A percentile compares a stretch with the other conserved stretches of the same genome.
phyloP scores from a whole-genome alignment of 2,113 vertebrate species.

The Cyphomyrus plagiostoma region DNA sequence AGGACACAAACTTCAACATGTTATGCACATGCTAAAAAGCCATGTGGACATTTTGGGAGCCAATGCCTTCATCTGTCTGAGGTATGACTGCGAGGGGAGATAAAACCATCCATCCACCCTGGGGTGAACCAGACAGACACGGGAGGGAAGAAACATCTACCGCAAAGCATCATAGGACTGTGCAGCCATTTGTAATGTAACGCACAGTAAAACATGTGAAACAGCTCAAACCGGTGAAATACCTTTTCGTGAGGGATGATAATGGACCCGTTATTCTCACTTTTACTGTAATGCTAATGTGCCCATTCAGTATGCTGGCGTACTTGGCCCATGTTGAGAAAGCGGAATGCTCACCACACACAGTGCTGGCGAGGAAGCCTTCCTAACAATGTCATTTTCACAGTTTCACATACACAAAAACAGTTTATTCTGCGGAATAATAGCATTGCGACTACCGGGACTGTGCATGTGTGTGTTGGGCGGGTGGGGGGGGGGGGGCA shows the following conservation, averaged over 20 bases:
- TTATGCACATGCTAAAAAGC: background rate
- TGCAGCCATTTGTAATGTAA: too few relatives aligned
- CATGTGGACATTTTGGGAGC: constrained; percentile 31
- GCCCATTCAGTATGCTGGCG: background rate
- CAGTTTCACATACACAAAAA: background rate
- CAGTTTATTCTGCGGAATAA: background rate
- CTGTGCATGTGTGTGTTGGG: background rate
- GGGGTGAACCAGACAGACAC: background rate
- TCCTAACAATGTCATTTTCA: background rate
- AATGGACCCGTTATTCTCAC: background rate
- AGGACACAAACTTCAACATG: background rate
- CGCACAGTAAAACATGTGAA: background rate
- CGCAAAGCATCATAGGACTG: background rate
- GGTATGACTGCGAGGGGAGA: background rate
- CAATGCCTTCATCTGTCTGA: background rate
- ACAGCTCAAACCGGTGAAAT: background rate
- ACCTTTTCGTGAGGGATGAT: background rate
- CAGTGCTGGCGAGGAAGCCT: background rate
- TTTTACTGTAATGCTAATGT: background rate
- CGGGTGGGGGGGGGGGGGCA: too few relatives aligned
- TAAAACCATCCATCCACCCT: background rate
- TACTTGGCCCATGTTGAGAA: background rate
- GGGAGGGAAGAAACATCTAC: too few relatives aligned
- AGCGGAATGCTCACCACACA: background rate
- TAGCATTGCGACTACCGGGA: background rate